Percentiles rank a stretch among this genome's conserved stretches.
These are phyloP conservation scores for Lepidocyrtinus sp. DNA, from an alignment of 2,888 invertebrate genomes.

Conservation along the genomic window DNA sequence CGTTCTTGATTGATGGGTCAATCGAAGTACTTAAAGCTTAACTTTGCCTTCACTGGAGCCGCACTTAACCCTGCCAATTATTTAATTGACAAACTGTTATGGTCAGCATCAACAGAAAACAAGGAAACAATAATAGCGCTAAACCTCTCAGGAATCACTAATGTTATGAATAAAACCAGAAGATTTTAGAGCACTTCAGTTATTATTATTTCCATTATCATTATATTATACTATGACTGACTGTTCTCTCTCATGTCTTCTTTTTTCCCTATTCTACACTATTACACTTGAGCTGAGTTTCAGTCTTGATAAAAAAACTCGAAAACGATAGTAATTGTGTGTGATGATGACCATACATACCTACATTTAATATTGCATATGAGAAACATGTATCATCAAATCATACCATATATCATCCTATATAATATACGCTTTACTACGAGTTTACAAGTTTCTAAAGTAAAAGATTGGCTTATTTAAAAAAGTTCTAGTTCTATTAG, in stretches of 20 bases:
- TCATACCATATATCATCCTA: too few species aligned
- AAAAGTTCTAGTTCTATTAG: not conserved
- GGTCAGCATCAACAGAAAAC: slow-evolving; percentile 4
- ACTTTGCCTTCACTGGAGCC: too few species aligned
- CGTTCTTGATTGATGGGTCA: too few species aligned
- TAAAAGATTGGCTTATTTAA: slow-evolving; percentile 11
- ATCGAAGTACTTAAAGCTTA: too few species aligned
- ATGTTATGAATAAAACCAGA: slow-evolving; percentile 13
- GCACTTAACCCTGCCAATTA: slow-evolving; percentile 10
- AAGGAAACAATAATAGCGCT: not conserved
- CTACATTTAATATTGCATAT: slow-evolving; percentile 11
- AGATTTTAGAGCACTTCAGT: slow-evolving; percentile 13
- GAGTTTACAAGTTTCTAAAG: not conserved
- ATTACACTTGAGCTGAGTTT: too few species aligned
- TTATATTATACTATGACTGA: slow-evolving; percentile 1
- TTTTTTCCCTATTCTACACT: not conserved
- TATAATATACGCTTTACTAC: too few species aligned
- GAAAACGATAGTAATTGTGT: slow-evolving; percentile 26
- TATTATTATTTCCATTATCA: slow-evolving; percentile 7
- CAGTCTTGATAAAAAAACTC: slow-evolving; percentile 25
- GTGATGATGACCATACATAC: slow-evolving; percentile 25
- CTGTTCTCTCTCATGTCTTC: slow-evolving; percentile 10
- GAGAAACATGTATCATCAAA: not conserved
- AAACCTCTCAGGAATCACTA: not conserved
- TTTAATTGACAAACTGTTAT: slow-evolving; percentile 6